A percentile compares a stretch with the other conserved stretches of the same genome.
Conservation (phyloP, 2,113 vertebrate genomes). For the Lamprotornis superbus region DNA sequence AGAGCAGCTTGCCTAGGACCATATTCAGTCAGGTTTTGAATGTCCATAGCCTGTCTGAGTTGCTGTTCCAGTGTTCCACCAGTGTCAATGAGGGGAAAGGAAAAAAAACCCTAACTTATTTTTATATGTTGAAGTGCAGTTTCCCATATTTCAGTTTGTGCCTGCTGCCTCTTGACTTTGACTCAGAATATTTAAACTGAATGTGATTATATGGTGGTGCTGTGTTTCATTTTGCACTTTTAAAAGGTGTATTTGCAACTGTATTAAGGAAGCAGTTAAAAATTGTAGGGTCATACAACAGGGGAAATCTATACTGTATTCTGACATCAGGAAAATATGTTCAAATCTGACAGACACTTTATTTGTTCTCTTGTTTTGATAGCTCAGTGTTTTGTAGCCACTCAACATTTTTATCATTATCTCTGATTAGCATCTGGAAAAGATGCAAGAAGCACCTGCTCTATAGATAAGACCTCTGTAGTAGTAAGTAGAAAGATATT, state of each 20-base stretch:
- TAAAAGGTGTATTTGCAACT: not conserved
- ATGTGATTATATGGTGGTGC: not conserved
- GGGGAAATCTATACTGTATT: not conserved
- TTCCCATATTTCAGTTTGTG: not conserved
- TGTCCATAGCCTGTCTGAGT: not conserved
- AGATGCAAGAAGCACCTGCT: not conserved
- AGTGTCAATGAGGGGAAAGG: fast-evolving
- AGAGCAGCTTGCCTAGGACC: not conserved
- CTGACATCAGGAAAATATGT: not conserved
- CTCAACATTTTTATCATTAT: not conserved
- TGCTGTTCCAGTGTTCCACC: not conserved
- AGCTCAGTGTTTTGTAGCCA: not conserved
- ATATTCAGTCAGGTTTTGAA: not conserved
- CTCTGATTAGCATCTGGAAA: not conserved
- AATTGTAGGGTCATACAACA: not conserved
- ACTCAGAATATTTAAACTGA: not conserved
- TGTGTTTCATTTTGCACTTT: not conserved
- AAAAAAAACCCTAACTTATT: not conserved
- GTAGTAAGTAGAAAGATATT: not conserved
- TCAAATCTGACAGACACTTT: not conserved
- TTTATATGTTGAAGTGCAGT: not conserved
- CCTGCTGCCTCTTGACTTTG: not conserved
- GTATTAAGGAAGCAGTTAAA: not conserved
- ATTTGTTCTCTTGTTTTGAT: not conserved
- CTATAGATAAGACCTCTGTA: not conserved